Evolutionary conservation across 2,797 vertebrate species (phyloP).

Genomic region (Sebastes minor): DNA sequence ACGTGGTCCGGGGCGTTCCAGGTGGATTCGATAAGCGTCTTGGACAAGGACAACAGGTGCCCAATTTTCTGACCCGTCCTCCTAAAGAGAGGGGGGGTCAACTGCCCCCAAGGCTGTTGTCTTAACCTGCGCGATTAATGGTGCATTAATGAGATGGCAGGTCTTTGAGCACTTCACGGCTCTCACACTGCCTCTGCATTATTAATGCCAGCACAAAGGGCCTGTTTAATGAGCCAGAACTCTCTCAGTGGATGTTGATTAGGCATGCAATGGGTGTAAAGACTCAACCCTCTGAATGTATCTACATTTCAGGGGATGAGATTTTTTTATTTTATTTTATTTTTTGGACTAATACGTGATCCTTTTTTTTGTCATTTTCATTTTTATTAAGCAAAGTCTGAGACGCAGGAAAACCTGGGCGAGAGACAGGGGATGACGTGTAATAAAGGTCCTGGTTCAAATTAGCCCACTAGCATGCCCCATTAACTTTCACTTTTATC

Average conservation of each 20-base stretch:
- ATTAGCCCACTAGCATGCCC: neutral
- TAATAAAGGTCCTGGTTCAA: neutral
- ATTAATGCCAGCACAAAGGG: conserved; percentile 79
- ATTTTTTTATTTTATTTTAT: neutral
- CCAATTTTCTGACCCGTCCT: conserved; percentile 27
- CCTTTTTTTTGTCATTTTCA: neutral
- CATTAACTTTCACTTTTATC: neutral
- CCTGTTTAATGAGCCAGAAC: conserved; percentile 79
- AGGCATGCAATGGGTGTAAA: conserved; percentile 56
- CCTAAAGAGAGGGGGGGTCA: conserved; percentile 42
- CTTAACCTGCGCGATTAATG: conserved; percentile 77
- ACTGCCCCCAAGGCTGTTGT: conserved; percentile 65
- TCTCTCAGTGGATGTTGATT: conserved; percentile 74
- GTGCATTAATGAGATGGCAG: conserved; percentile 73
- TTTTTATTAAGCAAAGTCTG: neutral
- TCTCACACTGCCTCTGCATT: conserved; percentile 70
- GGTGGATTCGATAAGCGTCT: neutral
- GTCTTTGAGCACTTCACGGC: conserved; percentile 74
- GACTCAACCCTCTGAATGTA: conserved; percentile 42
- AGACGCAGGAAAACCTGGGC: neutral
- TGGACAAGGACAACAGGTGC: conserved; percentile 11
- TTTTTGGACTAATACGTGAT: neutral
- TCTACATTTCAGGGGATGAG: conserved; percentile 31
- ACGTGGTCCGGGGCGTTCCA: neutral
- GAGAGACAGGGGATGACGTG: neutral